Conservation (phyloP, 1,140 invertebrate species). For the Diorhabda elongata region DNA sequence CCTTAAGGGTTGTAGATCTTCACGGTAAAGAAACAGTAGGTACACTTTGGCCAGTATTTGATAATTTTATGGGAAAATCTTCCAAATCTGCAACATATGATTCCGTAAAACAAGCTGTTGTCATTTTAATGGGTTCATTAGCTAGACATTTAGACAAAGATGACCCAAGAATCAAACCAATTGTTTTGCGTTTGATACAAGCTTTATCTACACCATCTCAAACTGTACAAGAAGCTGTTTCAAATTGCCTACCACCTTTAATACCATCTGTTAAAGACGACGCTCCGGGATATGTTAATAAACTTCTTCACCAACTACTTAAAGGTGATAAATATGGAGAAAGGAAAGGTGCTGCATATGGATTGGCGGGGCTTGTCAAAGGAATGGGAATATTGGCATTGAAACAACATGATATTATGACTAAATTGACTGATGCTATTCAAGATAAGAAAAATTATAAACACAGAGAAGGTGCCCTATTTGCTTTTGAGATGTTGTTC, state of each 20-base stretch:
- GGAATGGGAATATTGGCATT: slow-evolving; percentile 93
- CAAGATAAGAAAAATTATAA: slow-evolving; percentile 96
- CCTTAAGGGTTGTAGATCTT: slow-evolving; percentile 83
- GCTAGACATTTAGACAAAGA: slow-evolving; percentile 91
- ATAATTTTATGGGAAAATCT: slow-evolving; percentile 84
- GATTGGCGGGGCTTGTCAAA: slow-evolving; percentile 85
- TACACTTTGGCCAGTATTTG: slow-evolving; percentile 81
- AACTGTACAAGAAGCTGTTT: slow-evolving; percentile 95
- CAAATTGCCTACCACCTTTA: slow-evolving; percentile 90
- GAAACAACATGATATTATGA: slow-evolving; percentile 96
- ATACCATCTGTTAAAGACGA: slow-evolving; percentile 90
- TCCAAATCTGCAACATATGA: slow-evolving; percentile 89
- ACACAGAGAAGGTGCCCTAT: slow-evolving; percentile 89
- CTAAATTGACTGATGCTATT: slow-evolving; percentile 86
- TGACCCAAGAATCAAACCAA: slow-evolving; percentile 85
- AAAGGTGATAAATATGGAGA: slow-evolving; percentile 97
- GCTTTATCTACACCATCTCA: slow-evolving; percentile 95
- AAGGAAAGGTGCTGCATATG: slow-evolving; percentile 85
- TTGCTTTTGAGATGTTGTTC: slow-evolving; percentile 97
- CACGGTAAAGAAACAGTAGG: slow-evolving; percentile 74
- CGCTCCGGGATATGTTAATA: slow-evolving; percentile 81
- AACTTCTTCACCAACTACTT: slow-evolving; percentile 80
- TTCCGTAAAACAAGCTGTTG: slow-evolving; percentile 89
- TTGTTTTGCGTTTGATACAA: slow-evolving; percentile 84
- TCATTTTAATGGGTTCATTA: slow-evolving; percentile 94